Conservation (phyloP, 2,888 invertebrate species). For the Seladonia tumulorum region DNA sequence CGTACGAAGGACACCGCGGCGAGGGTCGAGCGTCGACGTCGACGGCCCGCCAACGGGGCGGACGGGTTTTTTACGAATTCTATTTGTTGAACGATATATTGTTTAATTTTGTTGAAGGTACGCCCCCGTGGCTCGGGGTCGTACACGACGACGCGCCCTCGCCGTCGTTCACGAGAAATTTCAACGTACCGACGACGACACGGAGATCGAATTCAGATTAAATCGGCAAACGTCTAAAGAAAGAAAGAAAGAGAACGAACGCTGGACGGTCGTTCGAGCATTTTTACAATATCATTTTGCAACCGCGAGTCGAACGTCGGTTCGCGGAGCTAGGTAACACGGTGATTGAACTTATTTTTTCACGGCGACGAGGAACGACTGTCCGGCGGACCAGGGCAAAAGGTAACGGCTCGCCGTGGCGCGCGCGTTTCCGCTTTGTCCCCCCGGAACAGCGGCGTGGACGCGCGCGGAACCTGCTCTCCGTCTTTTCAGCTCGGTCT, state of each 20-base stretch:
- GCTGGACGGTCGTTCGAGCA: neutral
- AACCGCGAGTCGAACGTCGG: neutral
- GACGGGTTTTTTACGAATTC: conserved; percentile 71
- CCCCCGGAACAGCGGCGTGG: neutral
- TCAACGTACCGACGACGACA: conserved; percentile 26
- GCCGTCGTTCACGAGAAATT: conserved; percentile 53
- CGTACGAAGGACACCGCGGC: conserved; percentile 40
- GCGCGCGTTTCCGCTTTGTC: neutral
- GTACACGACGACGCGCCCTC: conserved; percentile 31
- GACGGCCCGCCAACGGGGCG: conserved; percentile 23
- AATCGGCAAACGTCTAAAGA: conserved; percentile 6
- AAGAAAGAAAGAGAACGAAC: neutral
- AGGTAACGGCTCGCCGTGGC: neutral
- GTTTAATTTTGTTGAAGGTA: conserved; percentile 80
- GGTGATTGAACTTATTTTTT: conserved; percentile 46
- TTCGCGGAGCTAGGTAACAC: neutral
- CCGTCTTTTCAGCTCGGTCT: conserved; percentile 38
- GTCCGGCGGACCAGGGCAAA: neutral
- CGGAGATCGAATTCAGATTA: neutral
- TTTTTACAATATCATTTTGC: neutral
- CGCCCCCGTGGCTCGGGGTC: conserved; percentile 23
- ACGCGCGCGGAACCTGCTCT: conserved; percentile 5
- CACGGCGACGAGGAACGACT: conserved; percentile 1
- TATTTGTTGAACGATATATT: conserved; percentile 81
- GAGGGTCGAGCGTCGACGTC: conserved; percentile 21